These are phyloP conservation scores for Seira sanloemensis DNA, from an alignment of 2,888 invertebrate species.

Conservation along the genomic window DNA sequence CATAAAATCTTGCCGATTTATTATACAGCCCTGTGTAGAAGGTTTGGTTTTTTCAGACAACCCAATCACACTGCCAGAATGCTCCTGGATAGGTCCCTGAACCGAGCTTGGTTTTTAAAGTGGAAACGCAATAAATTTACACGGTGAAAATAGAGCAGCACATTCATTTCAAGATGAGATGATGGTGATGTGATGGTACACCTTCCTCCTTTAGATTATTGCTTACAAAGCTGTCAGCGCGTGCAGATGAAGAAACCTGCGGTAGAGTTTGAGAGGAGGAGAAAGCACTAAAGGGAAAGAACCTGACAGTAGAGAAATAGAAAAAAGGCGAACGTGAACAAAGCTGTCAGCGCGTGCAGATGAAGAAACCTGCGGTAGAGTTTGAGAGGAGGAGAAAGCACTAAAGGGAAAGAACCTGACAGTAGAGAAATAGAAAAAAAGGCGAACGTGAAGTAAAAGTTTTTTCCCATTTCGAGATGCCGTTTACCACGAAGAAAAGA, in stretches of 20 bases:
- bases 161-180: conserved; percentile 2
- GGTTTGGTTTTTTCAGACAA: no score
- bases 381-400: conserved; percentile 19
- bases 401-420: neutral
- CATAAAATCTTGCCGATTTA: no score
- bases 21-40: no score
- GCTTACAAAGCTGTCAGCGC: conserved; percentile 44
- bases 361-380: neutral
- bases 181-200: conserved; percentile 20
- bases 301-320: neutral
- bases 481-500: conserved; percentile 15
- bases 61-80: no score
- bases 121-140: conserved; percentile 23
- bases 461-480: conserved; percentile 20
- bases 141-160: conserved; percentile 12
- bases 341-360: conserved; percentile 36
- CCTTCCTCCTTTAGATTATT: conserved; percentile 34
- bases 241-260: neutral
- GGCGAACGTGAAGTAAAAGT: conserved; percentile 16
- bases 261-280: conserved; percentile 22
- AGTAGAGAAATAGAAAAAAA: conserved; percentile 22
- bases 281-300: neutral
- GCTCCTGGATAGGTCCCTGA: neutral
- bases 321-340: neutral
- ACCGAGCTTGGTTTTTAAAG: neutral